Conservation (phyloP, 2,797 vertebrate genomes). For the Falco concolor region DNA sequence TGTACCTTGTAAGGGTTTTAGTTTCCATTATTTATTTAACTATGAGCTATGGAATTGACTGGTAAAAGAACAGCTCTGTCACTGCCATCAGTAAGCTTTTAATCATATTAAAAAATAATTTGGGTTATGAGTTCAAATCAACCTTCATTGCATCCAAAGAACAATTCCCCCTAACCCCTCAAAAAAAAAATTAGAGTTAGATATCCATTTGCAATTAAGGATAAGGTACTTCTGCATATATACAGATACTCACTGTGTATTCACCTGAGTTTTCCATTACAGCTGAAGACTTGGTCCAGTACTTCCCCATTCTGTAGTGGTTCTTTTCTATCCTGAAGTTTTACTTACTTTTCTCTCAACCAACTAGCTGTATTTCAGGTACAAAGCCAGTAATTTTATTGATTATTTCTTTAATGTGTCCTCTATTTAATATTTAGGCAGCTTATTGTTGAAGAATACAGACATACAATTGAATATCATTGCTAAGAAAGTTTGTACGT, state of each 20-base stretch:
- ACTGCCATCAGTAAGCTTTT: neutral
- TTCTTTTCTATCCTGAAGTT: neutral
- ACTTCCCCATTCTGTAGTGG: neutral
- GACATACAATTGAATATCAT: neutral
- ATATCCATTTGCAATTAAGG: neutral
- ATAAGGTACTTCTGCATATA: neutral
- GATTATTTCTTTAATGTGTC: neutral
- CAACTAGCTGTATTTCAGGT: neutral
- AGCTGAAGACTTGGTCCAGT: neutral
- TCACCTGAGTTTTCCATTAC: neutral
- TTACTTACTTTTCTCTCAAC: neutral
- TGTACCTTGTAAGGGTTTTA: neutral
- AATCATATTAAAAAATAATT: neutral
- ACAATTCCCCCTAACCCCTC: no score
- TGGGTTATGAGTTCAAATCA: neutral
- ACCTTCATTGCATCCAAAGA: neutral
- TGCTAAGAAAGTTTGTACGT: neutral
- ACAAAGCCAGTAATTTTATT: neutral
- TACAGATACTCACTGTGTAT: neutral
- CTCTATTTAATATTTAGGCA: neutral
- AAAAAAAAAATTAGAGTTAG: neutral
- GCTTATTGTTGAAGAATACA: neutral
- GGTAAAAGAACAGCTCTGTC: neutral
- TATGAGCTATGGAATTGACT: neutral
- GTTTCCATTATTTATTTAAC: neutral